Evolutionary conservation across 2,113 vertebrate genomes (phyloP), one percentile per base, ranked within the genome.

Genomic region (Callaeas wilsoni): DNA sequence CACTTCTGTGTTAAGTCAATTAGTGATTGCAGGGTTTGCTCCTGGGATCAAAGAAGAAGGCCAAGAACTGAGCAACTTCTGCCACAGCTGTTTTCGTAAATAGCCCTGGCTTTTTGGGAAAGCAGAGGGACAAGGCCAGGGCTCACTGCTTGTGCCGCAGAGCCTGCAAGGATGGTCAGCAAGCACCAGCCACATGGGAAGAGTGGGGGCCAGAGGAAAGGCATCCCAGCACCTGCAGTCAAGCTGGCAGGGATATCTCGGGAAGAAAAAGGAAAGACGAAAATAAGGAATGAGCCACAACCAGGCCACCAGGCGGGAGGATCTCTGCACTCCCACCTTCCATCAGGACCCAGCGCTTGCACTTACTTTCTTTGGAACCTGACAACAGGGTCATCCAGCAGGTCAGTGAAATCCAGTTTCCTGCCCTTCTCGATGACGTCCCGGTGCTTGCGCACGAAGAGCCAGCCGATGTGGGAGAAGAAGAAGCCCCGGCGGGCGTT

Each of bases 401-500:
- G 97, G 93, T 98, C 98, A 4, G 94, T 96, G 87, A 98, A 73
- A 33, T 98, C 98, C 75, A 98, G 91, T 9, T 97, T 98, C 56
- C 95, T 97, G 23, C 98, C 98, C 93, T 98, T 98, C 95, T 98
- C 98, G 6, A 98, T 98, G 89, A 98, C 98, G 0, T 98, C 98
- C 2, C 60, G 97, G 80, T 98, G 98, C 96, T 98, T 98, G 70
- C 96, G 97, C 59, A 98, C 44, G 5, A 98, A 97, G 8, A 98
- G 97, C 98, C 98, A 98, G 59, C 98, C 98, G 0, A 98, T 96
- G n/a, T 98, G 98, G 50, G 98, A 86, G 84, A 98, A 98, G 95
- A 98, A 98, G 95, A 98, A 98, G 80, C 98, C 98, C 0, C 98
- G 94, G 33, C 89, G 84, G 29, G 98, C 97, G 0, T 98, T 97